Percentiles rank a stretch among this genome's conserved stretches.
phyloP scores from a whole-genome alignment of 2,888 invertebrate genomes.

The Epistrophella euchroma region DNA sequence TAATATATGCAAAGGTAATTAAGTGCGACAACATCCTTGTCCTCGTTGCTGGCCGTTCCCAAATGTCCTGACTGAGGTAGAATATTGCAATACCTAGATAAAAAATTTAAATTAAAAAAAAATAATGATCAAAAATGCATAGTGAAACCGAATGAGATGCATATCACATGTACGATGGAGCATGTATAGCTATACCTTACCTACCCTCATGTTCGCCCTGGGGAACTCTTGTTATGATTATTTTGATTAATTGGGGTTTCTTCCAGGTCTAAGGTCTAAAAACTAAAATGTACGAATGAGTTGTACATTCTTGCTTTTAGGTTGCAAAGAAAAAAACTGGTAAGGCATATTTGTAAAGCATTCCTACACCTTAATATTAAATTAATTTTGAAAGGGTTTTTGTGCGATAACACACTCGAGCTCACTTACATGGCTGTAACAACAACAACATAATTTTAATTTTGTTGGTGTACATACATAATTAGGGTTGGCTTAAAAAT shows the following conservation, averaged over 20 bases:
- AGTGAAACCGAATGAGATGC: conserved; percentile 22
- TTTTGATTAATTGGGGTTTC: not conserved
- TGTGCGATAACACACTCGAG: too few species aligned
- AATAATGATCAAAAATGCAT: conserved; percentile 5
- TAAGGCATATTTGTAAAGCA: too few species aligned
- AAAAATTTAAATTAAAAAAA: conserved; percentile 43
- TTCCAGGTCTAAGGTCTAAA: not conserved
- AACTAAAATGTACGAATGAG: not conserved
- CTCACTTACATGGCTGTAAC: too few species aligned
- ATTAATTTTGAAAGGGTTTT: too few species aligned
- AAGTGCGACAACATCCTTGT: conserved; percentile 35
- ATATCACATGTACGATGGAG: not conserved
- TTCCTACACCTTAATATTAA: too few species aligned
- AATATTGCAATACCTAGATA: not conserved
- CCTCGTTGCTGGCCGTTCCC: not conserved
- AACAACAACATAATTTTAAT: too few species aligned
- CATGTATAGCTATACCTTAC: too few species aligned
- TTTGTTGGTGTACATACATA: too few species aligned
- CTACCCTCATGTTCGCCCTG: not conserved
- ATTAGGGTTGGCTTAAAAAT: too few species aligned
- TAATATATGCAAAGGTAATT: conserved; percentile 54
- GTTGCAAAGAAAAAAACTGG: too few species aligned
- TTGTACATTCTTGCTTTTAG: too few species aligned
- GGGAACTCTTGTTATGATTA: conserved; percentile 5
- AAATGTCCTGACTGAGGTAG: not conserved